Evolutionary conservation across 2,113 vertebrate species (phyloP).

Genomic region (Sphaerodactylus townsendi): DNA sequence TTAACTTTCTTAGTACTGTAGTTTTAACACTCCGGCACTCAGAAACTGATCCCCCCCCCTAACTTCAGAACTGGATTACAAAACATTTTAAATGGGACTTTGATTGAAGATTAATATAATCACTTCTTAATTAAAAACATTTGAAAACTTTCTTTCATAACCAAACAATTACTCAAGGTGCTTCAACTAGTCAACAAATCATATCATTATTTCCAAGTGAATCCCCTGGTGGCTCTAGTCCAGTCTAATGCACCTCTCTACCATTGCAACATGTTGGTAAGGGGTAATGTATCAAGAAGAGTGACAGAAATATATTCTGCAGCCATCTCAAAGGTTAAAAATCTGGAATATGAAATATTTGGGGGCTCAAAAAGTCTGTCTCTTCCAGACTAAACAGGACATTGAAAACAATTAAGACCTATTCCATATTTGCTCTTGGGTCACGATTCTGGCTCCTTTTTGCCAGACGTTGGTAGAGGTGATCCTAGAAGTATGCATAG

Average conservation of each 20-base stretch:
- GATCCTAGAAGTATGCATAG: not conserved
- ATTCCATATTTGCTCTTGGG: not conserved
- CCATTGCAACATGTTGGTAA: not conserved
- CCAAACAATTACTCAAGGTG: no score
- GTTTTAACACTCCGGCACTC: not conserved
- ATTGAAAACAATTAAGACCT: no score
- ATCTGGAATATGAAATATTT: no score
- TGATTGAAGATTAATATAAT: rapidly evolving
- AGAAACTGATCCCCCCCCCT: not conserved
- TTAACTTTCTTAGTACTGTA: not conserved
- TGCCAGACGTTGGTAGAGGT: not conserved
- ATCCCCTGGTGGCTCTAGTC: not conserved
- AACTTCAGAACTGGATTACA: not conserved
- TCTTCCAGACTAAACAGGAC: no score
- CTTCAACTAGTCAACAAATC: no score
- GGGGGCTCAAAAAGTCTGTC: no score
- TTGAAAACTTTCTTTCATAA: not conserved
- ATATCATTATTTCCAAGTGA: no score
- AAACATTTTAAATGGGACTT: not conserved
- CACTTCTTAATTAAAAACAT: not conserved
- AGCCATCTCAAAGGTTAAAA: no score
- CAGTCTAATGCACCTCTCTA: not conserved
- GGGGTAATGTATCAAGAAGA: not conserved
- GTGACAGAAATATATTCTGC: not conserved
- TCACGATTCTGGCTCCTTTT: not conserved